These are phyloP conservation scores for Pholis gunnellus DNA, from an alignment of 2,113 vertebrate species.

Conservation along the genomic window DNA sequence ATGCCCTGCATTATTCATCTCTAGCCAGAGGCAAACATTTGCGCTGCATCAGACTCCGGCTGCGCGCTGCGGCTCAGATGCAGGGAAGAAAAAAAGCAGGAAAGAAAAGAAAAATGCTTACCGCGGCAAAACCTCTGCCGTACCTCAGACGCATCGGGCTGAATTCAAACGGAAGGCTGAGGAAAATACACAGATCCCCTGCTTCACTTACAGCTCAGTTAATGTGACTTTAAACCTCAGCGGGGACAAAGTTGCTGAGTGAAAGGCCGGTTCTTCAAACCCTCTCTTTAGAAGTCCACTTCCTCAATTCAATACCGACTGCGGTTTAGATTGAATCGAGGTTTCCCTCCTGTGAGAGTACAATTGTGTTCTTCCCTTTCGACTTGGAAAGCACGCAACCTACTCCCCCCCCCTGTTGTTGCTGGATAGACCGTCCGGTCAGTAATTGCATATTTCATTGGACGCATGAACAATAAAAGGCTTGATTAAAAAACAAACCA, in stretches of 20 bases:
- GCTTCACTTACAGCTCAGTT: conserved; percentile 55
- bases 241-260: conserved; percentile 29
- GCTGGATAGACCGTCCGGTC: conserved; percentile 66
- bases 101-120: conserved; percentile 54
- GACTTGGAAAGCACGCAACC: conserved; percentile 52
- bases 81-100: conserved; percentile 13
- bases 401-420: conserved; percentile 36
- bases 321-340: conserved; percentile 48
- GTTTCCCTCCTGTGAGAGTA: conserved; percentile 42
- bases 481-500: conserved; percentile 76
- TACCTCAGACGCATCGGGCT: conserved; percentile 28
- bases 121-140: conserved; percentile 27
- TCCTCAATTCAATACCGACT: conserved; percentile 40
- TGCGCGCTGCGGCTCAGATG: conserved; percentile 52
- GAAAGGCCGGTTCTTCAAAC: conserved; percentile 38
- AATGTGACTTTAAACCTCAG: conserved; percentile 25
- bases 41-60: conserved; percentile 49
- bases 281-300: conserved; percentile 16
- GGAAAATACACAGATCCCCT: conserved; percentile 31
- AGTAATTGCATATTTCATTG: conserved; percentile 74
- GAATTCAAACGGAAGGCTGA: conserved; percentile 35
- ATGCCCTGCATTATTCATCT: conserved; percentile 74
- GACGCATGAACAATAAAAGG: conserved; percentile 72
- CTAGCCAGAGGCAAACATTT: conserved; percentile 68
- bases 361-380: conserved; percentile 56